These are phyloP conservation scores for Branchinecta lindahli DNA, from an alignment of 1,140 invertebrate species.

Conservation along the genomic window DNA sequence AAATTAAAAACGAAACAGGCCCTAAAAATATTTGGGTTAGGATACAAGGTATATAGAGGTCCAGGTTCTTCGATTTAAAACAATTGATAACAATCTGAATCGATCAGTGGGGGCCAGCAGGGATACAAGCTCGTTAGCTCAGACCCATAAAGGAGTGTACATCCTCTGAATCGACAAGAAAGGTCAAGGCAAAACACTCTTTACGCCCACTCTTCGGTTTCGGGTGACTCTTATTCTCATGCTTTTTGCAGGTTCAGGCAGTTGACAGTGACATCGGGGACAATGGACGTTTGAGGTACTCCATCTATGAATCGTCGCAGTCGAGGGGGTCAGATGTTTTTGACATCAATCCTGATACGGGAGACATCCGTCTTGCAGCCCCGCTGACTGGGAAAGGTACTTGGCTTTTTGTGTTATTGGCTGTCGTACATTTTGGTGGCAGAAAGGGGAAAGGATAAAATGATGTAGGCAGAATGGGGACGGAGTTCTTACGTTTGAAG, in stretches of 20 bases:
- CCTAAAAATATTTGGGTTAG: no score
- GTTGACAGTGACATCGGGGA: slow-evolving; percentile 51
- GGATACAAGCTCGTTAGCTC: no score
- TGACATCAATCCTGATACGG: slow-evolving; percentile 48
- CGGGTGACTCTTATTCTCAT: neutral
- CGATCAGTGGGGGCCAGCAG: no score
- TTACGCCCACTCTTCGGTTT: no score
- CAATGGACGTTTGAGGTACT: slow-evolving; percentile 50
- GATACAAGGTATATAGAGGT: no score
- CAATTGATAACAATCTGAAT: no score
- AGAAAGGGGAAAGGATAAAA: slow-evolving; percentile 16
- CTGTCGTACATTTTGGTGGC: slow-evolving; percentile 38
- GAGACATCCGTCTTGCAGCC: slow-evolving; percentile 45
- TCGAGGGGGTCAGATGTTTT: slow-evolving; percentile 44
- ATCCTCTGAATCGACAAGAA: no score
- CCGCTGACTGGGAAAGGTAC: neutral
- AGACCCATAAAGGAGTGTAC: no score
- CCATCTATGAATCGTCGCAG: slow-evolving; percentile 47
- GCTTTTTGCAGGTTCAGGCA: slow-evolving; percentile 39
- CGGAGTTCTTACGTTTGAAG: no score
- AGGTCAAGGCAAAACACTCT: no score
- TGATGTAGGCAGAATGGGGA: slow-evolving; percentile 19
- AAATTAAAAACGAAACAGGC: no score
- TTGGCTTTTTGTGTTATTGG: slow-evolving; percentile 28
- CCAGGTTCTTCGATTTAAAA: no score